phyloP scores from a whole-genome alignment of 2,888 invertebrate genomes.

The Plusia festucae region DNA sequence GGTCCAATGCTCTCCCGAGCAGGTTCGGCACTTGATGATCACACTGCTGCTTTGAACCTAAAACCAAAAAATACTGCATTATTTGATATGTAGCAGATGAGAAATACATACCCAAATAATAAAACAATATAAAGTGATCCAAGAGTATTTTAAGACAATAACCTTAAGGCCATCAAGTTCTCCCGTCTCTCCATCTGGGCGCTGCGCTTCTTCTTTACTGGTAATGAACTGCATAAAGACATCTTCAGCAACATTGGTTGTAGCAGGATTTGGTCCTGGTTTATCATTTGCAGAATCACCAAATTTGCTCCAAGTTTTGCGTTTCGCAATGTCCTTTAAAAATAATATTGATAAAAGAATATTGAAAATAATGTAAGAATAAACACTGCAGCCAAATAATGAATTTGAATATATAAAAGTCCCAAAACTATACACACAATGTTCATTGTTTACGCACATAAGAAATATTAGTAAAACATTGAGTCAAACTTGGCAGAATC shows the following conservation, averaged over 20 bases:
- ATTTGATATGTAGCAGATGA: background rate
- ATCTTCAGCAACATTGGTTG: slow-evolving; percentile 98
- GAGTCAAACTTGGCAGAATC: background rate
- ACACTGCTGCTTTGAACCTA: slow-evolving; percentile 90
- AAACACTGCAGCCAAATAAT: too few relatives aligned
- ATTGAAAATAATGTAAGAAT: too few relatives aligned
- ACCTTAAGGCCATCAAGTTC: slow-evolving; percentile 95
- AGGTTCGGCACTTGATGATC: slow-evolving; percentile 96
- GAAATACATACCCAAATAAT: background rate
- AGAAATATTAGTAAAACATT: background rate
- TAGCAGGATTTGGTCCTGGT: slow-evolving; percentile 99
- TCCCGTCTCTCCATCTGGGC: slow-evolving; percentile 93
- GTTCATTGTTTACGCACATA: background rate
- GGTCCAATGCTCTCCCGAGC: slow-evolving; percentile 99
- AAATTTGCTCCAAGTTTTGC: slow-evolving; percentile 99
- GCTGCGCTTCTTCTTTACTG: slow-evolving; percentile 96
- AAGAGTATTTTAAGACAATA: slow-evolving; percentile 32
- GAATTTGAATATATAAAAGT: too few relatives aligned
- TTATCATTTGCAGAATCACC: slow-evolving; percentile 97
- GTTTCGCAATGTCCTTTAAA: slow-evolving; percentile 93
- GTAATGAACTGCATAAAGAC: slow-evolving; percentile 98
- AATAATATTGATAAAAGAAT: background rate
- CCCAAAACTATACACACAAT: background rate
- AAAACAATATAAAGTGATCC: background rate
- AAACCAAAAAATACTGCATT: slow-evolving; percentile 46